phyloP scores from a whole-genome alignment of 1,140 invertebrate species.

The Drosophila asahinai region DNA sequence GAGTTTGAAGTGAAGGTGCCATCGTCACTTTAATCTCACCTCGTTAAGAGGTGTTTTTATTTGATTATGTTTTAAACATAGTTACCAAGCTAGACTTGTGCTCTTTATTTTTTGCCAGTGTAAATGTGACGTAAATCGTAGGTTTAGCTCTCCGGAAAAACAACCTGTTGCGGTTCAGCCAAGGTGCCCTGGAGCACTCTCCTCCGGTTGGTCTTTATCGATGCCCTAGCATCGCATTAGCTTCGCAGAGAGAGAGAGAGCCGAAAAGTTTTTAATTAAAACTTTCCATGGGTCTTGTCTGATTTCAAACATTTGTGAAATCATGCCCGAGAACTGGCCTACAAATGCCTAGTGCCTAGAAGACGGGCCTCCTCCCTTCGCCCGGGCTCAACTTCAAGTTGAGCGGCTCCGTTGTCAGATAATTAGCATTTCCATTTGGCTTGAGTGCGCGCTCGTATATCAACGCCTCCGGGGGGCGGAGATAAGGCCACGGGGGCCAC shows the following conservation, averaged over 20 bases:
- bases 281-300: slow-evolving; percentile 65
- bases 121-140: slow-evolving; percentile 25
- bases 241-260: slow-evolving; percentile 11
- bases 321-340: slow-evolving; percentile 53
- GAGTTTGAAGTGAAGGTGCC: too few relatives aligned
- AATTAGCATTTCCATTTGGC: slow-evolving; percentile 80
- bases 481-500: slow-evolving; percentile 35
- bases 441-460: slow-evolving; percentile 46
- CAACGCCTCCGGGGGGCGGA: slow-evolving; percentile 32
- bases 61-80: too few relatives aligned
- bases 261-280: slow-evolving; percentile 81
- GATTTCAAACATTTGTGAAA: slow-evolving; percentile 74
- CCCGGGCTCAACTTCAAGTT: slow-evolving; percentile 20
- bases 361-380: slow-evolving; percentile 25
- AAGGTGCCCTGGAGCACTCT: slow-evolving; percentile 1
- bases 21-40: too few relatives aligned
- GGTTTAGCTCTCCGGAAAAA: slow-evolving; percentile 10
- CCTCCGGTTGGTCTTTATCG: slow-evolving; percentile 33
- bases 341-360: slow-evolving; percentile 22
- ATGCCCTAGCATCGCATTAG: slow-evolving; percentile 56
- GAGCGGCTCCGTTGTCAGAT: slow-evolving; percentile 70
- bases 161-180: slow-evolving; percentile 53
- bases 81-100: not conserved
- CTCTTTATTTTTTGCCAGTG: not conserved
- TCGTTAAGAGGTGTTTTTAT: too few relatives aligned